Evolutionary conservation across 1,140 invertebrate genomes (phyloP).

Genomic region (Coptotermes formosanus): DNA sequence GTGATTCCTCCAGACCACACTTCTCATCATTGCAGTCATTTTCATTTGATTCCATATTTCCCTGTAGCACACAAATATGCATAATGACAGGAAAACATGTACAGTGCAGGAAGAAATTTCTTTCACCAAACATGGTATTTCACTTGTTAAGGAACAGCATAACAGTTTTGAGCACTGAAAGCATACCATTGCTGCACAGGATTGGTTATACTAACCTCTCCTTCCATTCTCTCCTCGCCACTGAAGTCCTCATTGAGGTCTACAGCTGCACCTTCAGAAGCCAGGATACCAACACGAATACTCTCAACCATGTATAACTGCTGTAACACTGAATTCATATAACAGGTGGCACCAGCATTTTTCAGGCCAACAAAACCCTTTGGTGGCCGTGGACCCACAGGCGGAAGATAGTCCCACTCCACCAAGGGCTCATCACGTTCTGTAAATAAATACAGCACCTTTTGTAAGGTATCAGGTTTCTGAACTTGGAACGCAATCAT

Average conservation of each 20-base stretch:
- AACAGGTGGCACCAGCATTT: slow-evolving; percentile 98
- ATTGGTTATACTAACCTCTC: slow-evolving; percentile 48
- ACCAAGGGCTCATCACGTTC: slow-evolving; percentile 75
- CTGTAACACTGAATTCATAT: slow-evolving; percentile 98
- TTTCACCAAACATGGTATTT: no score
- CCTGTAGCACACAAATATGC: slow-evolving; percentile 32
- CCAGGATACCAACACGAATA: slow-evolving; percentile 76
- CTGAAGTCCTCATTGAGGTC: slow-evolving; percentile 89
- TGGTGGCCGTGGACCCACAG: slow-evolving; percentile 84
- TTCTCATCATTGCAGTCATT: slow-evolving; percentile 52
- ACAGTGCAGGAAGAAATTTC: neutral
- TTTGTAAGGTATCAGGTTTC: no score
- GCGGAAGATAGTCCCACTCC: slow-evolving; percentile 98
- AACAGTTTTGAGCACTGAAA: no score
- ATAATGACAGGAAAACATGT: neutral
- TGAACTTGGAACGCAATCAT: no score
- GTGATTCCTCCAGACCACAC: slow-evolving; percentile 45
- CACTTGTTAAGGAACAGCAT: no score
- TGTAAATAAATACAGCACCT: slow-evolving; percentile 40
- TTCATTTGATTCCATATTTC: slow-evolving; percentile 50
- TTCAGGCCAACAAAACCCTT: slow-evolving; percentile 96
- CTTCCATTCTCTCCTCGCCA: slow-evolving; percentile 69
- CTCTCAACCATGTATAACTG: slow-evolving; percentile 95
- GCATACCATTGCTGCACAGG: no score
- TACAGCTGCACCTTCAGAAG: slow-evolving; percentile 80